Base-by-base conservation (phyloP, 2,113 vertebrate genomes). In the Turnix velox region DNA sequence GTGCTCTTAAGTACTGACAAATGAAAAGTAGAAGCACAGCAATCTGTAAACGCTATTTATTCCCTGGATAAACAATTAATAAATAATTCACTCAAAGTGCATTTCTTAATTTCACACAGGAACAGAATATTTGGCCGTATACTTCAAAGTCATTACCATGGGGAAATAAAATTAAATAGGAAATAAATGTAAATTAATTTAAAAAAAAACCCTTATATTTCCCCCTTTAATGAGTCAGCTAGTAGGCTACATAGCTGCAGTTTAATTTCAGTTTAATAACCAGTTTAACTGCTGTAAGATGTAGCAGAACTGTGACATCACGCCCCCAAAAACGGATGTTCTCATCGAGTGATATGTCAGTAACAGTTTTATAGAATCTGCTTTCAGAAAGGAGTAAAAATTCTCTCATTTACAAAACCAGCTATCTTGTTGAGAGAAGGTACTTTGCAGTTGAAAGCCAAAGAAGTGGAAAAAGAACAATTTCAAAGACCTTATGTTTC, bases 271-370 rank as follows among this genome's bases (percentile, higher is more conserved):
- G 16, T 33, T n/a, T n/a, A n/a, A n/a, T n/a, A n/a, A n/a, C n/a
- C n/a, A n/a, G n/a, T n/a, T n/a, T n/a, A n/a, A 42, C 4, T 35
- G 58, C 20, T 80, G 14, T 37, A 67, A 58, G 10, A 54, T 10
- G 75, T 65, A 8, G 20, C 22, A 54, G 55, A 58, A 13, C 27
- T 51, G 33, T 28, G 20, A 74, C 23, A 63, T 9, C 8, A 48
- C 2, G 3, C 30, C 10, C 25, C 8, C 0, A 0, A 37, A 84
- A 69, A 25, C 18, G 67, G 33, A 10, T 3, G 2, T 14, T 43
- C 11, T 23, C 15, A 66, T 42, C 24, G 59, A 46, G 39, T 62
- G 37, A 67, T 2, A 5, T 1, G 20, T 37, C 37, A 61, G 18
- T 39, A 9, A 40, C 61, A 68, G 6, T 37, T 82, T 85, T 52